Conservation (phyloP, 92 coral and sea anemone genomes). For the Micromussa lordhowensis region DNA sequence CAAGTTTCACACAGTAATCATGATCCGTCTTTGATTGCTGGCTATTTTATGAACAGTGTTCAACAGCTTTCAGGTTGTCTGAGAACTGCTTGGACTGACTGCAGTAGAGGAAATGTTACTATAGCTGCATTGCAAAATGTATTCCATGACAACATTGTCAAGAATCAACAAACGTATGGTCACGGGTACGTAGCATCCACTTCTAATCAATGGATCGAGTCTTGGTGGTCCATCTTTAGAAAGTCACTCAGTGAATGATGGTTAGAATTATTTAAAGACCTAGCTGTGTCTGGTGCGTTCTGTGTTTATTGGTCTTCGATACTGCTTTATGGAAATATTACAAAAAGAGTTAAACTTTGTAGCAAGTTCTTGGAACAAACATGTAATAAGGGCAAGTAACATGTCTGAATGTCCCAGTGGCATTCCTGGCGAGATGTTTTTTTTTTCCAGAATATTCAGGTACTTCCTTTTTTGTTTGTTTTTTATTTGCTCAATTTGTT, state of each 20-base stretch:
- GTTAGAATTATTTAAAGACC: slow-evolving; percentile 35
- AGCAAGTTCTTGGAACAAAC: slow-evolving; percentile 26
- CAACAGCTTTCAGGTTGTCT: slow-evolving; percentile 41
- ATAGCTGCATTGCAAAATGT: slow-evolving; percentile 43
- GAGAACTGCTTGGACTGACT: slow-evolving; percentile 48
- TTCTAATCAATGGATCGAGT: too few species aligned
- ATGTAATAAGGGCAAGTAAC: slow-evolving; percentile 27
- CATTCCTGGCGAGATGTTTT: slow-evolving; percentile 34
- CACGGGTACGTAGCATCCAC: slow-evolving; percentile 40
- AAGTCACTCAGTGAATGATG: slow-evolving; percentile 32
- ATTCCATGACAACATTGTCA: slow-evolving; percentile 3
- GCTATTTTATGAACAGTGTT: slow-evolving; percentile 37
- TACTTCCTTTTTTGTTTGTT: neutral
- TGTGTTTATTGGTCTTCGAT: too few species aligned
- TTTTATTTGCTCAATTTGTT: too few species aligned
- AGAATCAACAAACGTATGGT: slow-evolving; percentile 30
- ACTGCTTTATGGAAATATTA: too few species aligned
- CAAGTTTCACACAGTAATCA: slow-evolving; percentile 27
- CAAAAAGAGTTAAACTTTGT: too few species aligned
- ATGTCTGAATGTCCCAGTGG: too few species aligned
- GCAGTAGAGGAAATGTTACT: slow-evolving; percentile 41
- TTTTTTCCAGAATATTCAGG: slow-evolving; percentile 56
- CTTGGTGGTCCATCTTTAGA: slow-evolving; percentile 23
- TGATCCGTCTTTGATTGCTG: slow-evolving; percentile 31
- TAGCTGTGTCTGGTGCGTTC: too few species aligned